A percentile compares a stretch with the other conserved stretches of the same genome.
Conservation (phyloP, 1,140 invertebrate species). For the Heliconius melpomene region DNA sequence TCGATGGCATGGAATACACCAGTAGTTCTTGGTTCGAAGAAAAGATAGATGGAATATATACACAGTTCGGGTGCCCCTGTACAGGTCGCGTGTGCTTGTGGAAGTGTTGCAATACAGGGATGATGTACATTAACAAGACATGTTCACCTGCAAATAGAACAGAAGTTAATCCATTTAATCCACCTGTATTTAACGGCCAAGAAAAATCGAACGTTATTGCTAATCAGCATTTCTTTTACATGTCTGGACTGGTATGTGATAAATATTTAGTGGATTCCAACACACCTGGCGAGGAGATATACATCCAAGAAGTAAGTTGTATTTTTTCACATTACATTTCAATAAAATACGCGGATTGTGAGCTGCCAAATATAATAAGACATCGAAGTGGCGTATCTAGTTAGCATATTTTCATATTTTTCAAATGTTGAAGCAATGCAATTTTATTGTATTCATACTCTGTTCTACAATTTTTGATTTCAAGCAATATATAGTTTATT, state of each 20-base stretch:
- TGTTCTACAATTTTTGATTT: no score
- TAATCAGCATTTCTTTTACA: constrained; percentile 60
- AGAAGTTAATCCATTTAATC: constrained; percentile 61
- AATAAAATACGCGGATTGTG: no score
- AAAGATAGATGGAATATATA: constrained; percentile 42
- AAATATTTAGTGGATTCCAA: constrained; percentile 62
- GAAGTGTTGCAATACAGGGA: constrained; percentile 57
- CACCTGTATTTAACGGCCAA: constrained; percentile 53
- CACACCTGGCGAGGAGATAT: constrained; percentile 51
- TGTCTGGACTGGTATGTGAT: constrained; percentile 51
- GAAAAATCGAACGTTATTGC: constrained; percentile 48
- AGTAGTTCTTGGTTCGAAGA: constrained; percentile 56
- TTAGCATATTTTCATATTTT: neutral
- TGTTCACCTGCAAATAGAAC: constrained; percentile 45
- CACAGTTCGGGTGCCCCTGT: constrained; percentile 60
- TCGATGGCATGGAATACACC: constrained; percentile 54
- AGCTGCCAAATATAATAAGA: neutral
- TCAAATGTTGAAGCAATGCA: neutral
- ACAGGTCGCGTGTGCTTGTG: constrained; percentile 60
- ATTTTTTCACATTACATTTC: no score
- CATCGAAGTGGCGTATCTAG: neutral
- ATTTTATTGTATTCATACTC: neutral
- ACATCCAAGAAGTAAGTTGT: constrained; percentile 61
- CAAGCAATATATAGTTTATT: no score
- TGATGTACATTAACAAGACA: constrained; percentile 47